Percentiles rank a stretch among this genome's conserved stretches.
phyloP scores from a whole-genome alignment of 2,113 vertebrate species.

The Camelus bactrianus region DNA sequence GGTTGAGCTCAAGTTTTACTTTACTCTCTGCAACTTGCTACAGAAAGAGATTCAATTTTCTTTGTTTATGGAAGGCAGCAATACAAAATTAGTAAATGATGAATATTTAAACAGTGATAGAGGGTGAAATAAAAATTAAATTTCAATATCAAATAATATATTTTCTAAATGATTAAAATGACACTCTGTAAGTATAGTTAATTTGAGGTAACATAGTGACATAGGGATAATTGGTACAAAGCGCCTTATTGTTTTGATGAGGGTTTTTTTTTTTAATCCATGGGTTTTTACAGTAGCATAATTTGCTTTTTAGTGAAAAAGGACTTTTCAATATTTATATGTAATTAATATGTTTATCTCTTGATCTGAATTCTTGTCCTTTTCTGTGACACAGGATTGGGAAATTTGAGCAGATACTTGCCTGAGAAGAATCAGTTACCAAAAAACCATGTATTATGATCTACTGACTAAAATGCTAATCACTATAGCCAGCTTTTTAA shows the following conservation, averaged over 20 bases:
- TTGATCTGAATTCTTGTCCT: background rate
- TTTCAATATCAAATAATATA: background rate
- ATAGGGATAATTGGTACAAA: background rate
- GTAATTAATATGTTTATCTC: background rate
- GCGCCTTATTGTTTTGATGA: background rate
- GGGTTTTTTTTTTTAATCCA: background rate
- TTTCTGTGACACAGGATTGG: background rate
- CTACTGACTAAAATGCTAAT: background rate
- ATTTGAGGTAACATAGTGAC: background rate
- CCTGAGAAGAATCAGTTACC: background rate
- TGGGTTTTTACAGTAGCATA: background rate
- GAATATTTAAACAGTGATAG: constrained; percentile 37
- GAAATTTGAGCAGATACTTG: constrained; percentile 31
- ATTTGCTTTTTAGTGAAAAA: constrained; percentile 42
- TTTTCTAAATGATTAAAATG: constrained; percentile 8
- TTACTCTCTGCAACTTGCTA: background rate
- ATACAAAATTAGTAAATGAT: constrained; percentile 1
- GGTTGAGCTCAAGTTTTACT: background rate
- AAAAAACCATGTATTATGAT: background rate
- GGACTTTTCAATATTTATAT: background rate
- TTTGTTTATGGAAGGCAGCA: background rate
- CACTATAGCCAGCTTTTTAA: background rate
- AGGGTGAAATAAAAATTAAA: constrained; percentile 27
- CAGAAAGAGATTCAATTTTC: background rate
- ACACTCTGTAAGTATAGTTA: background rate